phyloP scores from a whole-genome alignment of 2,113 vertebrate species.

The Amblyopsis rosae region DNA sequence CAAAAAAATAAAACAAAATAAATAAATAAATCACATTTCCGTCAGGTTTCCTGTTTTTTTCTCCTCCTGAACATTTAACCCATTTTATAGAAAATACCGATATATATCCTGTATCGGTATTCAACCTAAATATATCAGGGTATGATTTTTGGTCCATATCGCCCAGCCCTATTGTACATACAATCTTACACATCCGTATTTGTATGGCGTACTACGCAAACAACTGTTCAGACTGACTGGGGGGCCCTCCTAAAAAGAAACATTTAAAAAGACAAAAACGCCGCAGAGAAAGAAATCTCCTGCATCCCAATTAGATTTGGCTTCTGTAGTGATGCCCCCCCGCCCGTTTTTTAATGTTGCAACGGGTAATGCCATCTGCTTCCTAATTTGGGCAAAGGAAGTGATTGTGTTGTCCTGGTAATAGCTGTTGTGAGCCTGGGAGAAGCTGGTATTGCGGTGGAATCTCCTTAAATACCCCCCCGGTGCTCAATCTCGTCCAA shows the following conservation, averaged over 20 bases:
- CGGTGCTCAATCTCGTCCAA: background rate
- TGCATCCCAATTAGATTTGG: conserved; percentile 39
- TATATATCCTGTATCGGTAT: too few relatives aligned
- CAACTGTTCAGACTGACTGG: background rate
- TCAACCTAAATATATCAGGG: too few relatives aligned
- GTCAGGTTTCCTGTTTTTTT: too few relatives aligned
- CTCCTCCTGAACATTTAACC: too few relatives aligned
- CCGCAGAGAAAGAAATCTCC: conserved; percentile 26
- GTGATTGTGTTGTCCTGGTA: conserved; percentile 52
- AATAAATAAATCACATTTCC: too few relatives aligned
- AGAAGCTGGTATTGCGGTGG: conserved; percentile 47
- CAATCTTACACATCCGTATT: background rate
- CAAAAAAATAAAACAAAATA: too few relatives aligned
- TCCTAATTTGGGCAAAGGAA: conserved; percentile 55
- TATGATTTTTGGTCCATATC: too few relatives aligned
- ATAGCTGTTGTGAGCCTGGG: conserved; percentile 43
- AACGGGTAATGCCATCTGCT: conserved; percentile 48
- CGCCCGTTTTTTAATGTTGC: conserved; percentile 16
- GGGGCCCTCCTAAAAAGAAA: conserved; percentile 32
- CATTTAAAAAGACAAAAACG: conserved; percentile 13
- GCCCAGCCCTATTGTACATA: background rate
- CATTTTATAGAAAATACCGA: too few relatives aligned
- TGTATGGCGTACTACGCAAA: background rate
- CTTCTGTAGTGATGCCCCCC: conserved; percentile 12
- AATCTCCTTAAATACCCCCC: conserved; percentile 24